A percentile compares a stretch with the other conserved stretches of the same genome.
These are phyloP conservation scores for Zaprionus capensis DNA, from an alignment of 1,140 invertebrate species.

Conservation along the genomic window DNA sequence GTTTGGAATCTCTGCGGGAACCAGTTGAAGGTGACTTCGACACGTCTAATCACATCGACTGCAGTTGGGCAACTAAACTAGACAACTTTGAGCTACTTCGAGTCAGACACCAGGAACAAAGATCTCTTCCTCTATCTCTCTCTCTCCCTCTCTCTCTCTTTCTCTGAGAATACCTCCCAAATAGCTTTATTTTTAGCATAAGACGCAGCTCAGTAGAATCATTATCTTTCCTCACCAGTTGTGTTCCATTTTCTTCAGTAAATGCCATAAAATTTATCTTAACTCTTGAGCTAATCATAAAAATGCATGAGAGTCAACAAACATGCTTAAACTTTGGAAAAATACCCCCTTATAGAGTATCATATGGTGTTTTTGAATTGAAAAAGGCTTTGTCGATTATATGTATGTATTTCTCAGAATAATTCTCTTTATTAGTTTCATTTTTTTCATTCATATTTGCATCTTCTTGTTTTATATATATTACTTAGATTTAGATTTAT, in stretches of 20 bases:
- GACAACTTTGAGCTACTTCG: not conserved
- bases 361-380: not conserved
- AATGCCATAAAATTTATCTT: constrained; percentile 2
- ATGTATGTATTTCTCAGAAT: constrained; percentile 72
- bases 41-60: constrained; percentile 29
- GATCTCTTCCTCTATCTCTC: not conserved
- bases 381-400: constrained; percentile 13
- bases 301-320: not conserved
- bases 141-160: not conserved
- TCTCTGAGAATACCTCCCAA: not conserved
- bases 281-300: not conserved
- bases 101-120: not conserved
- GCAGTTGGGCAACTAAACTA: constrained; percentile 47
- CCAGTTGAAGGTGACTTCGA: not conserved
- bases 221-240: not conserved
- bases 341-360: not conserved
- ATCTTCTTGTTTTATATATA: constrained; percentile 47
- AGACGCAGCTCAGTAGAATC: not conserved
- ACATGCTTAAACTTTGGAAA: not conserved
- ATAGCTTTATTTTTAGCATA: not conserved
- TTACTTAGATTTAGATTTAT: constrained; percentile 73
- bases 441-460: constrained; percentile 55
- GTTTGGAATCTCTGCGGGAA: not conserved
- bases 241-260: not conserved
- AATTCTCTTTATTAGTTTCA: constrained; percentile 82